Evolutionary conservation across 2,888 invertebrate genomes (phyloP).

Genomic region (Diaprepes abbreviatus): DNA sequence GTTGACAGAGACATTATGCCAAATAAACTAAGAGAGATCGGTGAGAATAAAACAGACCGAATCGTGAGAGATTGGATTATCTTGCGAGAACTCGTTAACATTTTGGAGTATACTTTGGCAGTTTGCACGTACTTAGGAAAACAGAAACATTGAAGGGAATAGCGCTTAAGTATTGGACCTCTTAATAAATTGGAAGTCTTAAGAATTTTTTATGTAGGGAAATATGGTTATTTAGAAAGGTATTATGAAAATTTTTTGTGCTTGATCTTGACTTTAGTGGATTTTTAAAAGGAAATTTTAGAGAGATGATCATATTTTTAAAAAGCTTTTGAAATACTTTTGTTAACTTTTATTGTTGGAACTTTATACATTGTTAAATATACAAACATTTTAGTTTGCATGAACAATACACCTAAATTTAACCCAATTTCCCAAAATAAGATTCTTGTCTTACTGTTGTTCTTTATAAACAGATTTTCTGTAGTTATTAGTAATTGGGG

Average conservation of each 20-base stretch:
- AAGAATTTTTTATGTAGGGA: background rate
- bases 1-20: conserved; percentile 68
- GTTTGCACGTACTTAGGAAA: conserved; percentile 66
- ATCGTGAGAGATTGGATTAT: conserved; percentile 75
- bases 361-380: too few species aligned
- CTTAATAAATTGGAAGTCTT: conserved; percentile 1
- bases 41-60: conserved; percentile 64
- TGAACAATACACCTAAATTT: background rate
- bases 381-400: too few species aligned
- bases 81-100: conserved; percentile 75
- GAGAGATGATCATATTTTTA: too few species aligned
- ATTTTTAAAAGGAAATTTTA: too few species aligned
- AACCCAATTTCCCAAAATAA: background rate
- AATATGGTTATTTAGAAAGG: conserved; percentile 5
- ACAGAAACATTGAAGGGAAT: background rate
- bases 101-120: conserved; percentile 72
- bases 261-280: too few species aligned
- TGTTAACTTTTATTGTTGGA: too few species aligned
- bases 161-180: background rate
- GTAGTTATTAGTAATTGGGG: background rate
- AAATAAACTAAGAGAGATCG: conserved; percentile 61
- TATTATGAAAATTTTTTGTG: background rate
- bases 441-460: background rate
- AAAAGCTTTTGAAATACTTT: too few species aligned
- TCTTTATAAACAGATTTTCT: conserved; percentile 3